Evolutionary conservation across 1,140 invertebrate species (phyloP), one percentile per base, ranked within the genome.

Genomic region (Euwallacea similis): DNA sequence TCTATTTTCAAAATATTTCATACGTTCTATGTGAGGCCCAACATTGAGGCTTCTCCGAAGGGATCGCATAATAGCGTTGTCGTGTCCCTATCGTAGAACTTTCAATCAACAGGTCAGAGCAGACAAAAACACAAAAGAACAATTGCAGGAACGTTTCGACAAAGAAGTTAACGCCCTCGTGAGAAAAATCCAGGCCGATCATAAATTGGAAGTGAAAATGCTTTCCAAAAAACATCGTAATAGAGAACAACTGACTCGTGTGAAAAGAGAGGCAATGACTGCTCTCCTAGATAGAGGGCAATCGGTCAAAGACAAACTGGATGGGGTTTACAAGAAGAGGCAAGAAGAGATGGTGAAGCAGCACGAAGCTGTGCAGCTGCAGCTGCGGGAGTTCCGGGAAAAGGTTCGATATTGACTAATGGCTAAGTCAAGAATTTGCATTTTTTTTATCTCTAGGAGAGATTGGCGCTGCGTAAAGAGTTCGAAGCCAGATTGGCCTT

Each of bases 161-260:
- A 86, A 88, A 60, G 91, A 94, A 75, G 93, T 91, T 16, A 88
- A 88, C 44, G 93, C 94, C 73, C 88, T 96, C 11, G 93, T 94
- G 87, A 90, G 92, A 77, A 88, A 89, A 78, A 83, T 97, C 71
- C 91, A 96, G 72, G 88, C 89, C 21, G 88, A 89, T 71, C 89
- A 92, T 66, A 89, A 93, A 73, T 91, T 93, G 61, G 94, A 97
- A 79, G 93, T 96, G 50, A 95, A 95, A 80, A 87, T 86, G 42
- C 82, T 95, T 59, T 87, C 89, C 11, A 92, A 93, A 75, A 88
- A 89, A 70, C 91, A 93, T 78, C 90, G 87, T 76, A 95, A 98
- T 79, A 92, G 95, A 79, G 94, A 96, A 76, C 96, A 97, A 81
- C 86, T 97, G 72, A 90, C 90, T 47, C 88, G 92, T 84, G 88